phyloP scores from a whole-genome alignment of 2,113 vertebrate genomes.

The Psettodes erumei region DNA sequence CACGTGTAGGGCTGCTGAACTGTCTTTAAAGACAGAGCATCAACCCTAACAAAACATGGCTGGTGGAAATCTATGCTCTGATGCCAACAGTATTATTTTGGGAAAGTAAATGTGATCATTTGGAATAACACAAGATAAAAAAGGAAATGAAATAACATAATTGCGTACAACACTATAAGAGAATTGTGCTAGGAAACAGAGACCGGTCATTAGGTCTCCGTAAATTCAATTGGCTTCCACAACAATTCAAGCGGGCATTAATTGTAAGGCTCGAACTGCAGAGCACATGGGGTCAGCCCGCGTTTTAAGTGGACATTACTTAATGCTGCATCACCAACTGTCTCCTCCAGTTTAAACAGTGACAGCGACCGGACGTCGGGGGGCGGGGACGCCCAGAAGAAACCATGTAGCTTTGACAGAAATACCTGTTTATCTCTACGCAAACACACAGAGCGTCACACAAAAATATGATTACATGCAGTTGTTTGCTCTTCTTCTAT shows the following conservation, averaged over 20 bases:
- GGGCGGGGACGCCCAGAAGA: too few relatives aligned
- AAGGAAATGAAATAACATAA: constrained; percentile 35
- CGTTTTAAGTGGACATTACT: constrained; percentile 49
- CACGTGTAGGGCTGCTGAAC: background rate
- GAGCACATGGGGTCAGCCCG: constrained; percentile 34
- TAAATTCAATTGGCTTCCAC: constrained; percentile 72
- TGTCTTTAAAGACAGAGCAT: constrained; percentile 2
- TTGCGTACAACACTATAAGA: constrained; percentile 39
- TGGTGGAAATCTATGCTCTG: background rate
- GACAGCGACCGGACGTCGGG: too few relatives aligned
- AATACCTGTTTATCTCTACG: background rate
- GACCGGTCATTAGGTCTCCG: constrained; percentile 66
- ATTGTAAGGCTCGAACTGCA: constrained; percentile 40
- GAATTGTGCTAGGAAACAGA: constrained; percentile 59
- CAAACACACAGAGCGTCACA: background rate
- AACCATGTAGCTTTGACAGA: background rate
- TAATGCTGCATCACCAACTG: constrained; percentile 32
- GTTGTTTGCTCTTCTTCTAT: background rate
- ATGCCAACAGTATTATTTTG: background rate
- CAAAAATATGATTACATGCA: too few relatives aligned
- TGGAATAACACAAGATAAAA: constrained; percentile 10
- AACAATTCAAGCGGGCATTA: constrained; percentile 60
- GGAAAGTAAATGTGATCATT: background rate
- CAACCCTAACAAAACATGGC: background rate
- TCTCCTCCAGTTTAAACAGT: constrained; percentile 35